Conservation (phyloP, 2,888 invertebrate species). For the Polydesmus complanatus region DNA sequence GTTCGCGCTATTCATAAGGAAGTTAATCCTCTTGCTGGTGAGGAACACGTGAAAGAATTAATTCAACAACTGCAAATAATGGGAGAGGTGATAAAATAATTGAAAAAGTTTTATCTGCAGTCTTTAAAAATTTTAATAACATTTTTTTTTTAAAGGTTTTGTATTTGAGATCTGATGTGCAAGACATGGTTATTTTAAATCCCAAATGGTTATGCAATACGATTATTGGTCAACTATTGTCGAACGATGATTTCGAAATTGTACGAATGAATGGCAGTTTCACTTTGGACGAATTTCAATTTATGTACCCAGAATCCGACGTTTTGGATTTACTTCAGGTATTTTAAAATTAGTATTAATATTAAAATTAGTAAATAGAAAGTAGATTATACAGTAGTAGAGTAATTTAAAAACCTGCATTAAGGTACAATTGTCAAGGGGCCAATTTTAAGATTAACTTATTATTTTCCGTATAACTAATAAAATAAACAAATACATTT, state of each 20-base stretch:
- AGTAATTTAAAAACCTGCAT: too few relatives aligned
- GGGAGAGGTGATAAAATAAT: conserved; percentile 42
- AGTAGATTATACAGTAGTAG: not conserved
- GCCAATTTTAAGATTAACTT: too few relatives aligned
- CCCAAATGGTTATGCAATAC: conserved; percentile 53
- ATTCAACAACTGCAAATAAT: conserved; percentile 48
- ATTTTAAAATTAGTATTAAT: not conserved
- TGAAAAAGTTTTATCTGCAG: not conserved
- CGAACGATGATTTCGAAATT: conserved; percentile 38
- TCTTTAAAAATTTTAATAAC: too few relatives aligned
- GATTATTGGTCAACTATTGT: conserved; percentile 51
- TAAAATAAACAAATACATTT: too few relatives aligned
- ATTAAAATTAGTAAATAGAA: not conserved
- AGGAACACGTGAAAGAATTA: conserved; percentile 47
- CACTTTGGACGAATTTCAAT: conserved; percentile 55
- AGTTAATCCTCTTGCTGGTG: conserved; percentile 49
- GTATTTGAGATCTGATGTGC: conserved; percentile 42
- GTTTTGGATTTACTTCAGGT: conserved; percentile 48
- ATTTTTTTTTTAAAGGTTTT: conserved; percentile 36
- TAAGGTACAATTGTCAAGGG: too few relatives aligned
- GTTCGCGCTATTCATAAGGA: conserved; percentile 41
- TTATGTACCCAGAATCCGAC: conserved; percentile 53
- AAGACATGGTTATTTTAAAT: conserved; percentile 49
- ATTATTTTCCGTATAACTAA: not conserved
- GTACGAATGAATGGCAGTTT: conserved; percentile 53